Conservation (phyloP, 2,113 vertebrate genomes). For the Zosterops lateralis region DNA sequence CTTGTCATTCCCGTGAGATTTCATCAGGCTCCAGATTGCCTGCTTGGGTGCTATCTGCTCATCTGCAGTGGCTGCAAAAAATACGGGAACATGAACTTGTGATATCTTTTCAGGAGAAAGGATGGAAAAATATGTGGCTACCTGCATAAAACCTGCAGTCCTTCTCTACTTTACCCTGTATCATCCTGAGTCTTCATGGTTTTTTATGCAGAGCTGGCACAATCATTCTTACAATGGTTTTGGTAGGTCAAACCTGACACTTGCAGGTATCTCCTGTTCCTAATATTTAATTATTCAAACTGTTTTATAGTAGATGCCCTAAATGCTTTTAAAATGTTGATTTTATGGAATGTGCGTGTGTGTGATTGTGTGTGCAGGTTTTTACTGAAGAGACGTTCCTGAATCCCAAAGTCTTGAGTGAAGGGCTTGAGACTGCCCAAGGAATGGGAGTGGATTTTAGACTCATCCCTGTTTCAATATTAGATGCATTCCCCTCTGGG, state of each 20-base stretch:
- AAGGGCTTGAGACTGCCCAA: not conserved
- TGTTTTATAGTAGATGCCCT: not conserved
- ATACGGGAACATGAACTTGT: slow-evolving; percentile 59
- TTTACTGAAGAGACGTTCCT: not conserved
- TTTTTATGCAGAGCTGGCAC: slow-evolving; percentile 36
- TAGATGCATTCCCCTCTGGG: not conserved
- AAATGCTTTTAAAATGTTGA: not conserved
- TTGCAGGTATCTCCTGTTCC: not conserved
- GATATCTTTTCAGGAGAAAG: slow-evolving; percentile 16
- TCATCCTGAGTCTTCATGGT: not conserved
- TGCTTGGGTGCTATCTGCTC: slow-evolving; percentile 56
- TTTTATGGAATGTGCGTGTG: not conserved
- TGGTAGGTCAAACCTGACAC: not conserved
- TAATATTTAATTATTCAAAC: not conserved
- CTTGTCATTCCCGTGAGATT: not conserved
- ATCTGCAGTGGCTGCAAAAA: slow-evolving; percentile 70
- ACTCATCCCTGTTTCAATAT: not conserved
- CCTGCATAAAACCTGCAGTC: not conserved
- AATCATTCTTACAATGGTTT: not conserved
- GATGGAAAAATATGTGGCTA: slow-evolving; percentile 10
- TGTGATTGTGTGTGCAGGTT: not conserved
- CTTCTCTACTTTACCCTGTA: not conserved
- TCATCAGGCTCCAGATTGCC: not conserved
- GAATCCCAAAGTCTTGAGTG: not conserved
- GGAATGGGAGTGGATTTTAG: not conserved